A percentile compares a stretch with the other conserved stretches of the same genome.
Evolutionary conservation across 1,140 invertebrate genomes (phyloP).

Genomic region (Brachionus paranguensis): DNA sequence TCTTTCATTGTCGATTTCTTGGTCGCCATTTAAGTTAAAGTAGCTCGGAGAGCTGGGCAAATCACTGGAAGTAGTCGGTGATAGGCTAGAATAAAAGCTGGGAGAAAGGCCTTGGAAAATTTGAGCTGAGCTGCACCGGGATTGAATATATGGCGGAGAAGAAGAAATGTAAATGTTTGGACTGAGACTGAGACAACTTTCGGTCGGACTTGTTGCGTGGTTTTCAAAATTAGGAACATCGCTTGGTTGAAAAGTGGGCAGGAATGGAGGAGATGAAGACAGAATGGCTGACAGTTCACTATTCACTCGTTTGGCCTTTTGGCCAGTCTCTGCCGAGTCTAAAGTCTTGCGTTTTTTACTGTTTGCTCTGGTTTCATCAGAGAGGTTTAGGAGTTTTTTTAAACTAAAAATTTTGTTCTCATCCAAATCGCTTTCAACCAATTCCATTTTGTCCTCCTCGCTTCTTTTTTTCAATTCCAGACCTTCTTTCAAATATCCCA

Average conservation of each 20-base stretch:
- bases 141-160: neutral
- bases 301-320: slow-evolving; percentile 12
- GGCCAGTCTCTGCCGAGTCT: neutral
- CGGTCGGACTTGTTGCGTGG: slow-evolving; percentile 17
- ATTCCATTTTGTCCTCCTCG: neutral
- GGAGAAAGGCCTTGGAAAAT: slow-evolving; percentile 24
- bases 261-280: neutral
- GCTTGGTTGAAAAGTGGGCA: neutral
- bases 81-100: neutral
- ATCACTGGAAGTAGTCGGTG: neutral
- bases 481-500: slow-evolving; percentile 2
- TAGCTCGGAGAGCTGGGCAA: neutral
- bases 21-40: neutral
- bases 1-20: neutral
- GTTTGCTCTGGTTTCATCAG: neutral
- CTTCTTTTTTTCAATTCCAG: neutral
- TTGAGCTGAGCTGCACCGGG: slow-evolving; percentile 22
- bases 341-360: neutral
- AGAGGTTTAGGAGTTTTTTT: slow-evolving; percentile 6
- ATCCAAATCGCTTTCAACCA: neutral
- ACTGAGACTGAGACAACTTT: slow-evolving; percentile 16
- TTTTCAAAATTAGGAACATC: neutral
- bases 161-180: neutral
- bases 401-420: neutral
- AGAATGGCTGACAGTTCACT: neutral